Evolutionary conservation across 1,140 invertebrate species (phyloP), one percentile per base, ranked within the genome.

Genomic region (Chelonus insularis): DNA sequence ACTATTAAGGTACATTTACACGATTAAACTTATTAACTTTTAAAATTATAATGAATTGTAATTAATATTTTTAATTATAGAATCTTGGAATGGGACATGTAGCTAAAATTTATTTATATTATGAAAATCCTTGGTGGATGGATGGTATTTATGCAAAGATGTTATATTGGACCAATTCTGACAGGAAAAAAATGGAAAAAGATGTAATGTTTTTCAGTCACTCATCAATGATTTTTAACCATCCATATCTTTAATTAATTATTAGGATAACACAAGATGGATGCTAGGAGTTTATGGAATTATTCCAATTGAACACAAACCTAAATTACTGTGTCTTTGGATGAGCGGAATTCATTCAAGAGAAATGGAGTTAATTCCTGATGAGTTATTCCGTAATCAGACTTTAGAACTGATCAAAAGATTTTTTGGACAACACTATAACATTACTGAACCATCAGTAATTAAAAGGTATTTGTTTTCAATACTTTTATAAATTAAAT

Each of bases 91-190:
- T 85, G 74, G 86, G 86, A 12, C 81, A 76, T n/a, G 83, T 86
- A 0, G 79, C 85, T 60, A 88, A 88, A 75, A 87, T 95, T 57
- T 91, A 89, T 68, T 70, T 91, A 25, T 83, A 87, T 60, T 91
- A 87, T 66, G 73, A 83, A 0, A 70, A 79, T 14, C 77, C 82
- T 1, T 90, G 88, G 81, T 87, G 88, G 84, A 36, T 18, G 4
- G 25, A 34, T 2, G 36, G 16, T 14, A 74, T 70, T 5, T 37
- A 21, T 45, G 78, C 77, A 9, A 83, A 86, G 59, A 74, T 69
- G 34, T 76, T 85, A 11, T 59, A 85, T 4, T 87, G 85, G 85
- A 77, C 67, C 4, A 68, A 80, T 23, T 60, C 80, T n/a, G 83
- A 86, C 62, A 62, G 76, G 16, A 54, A 65, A 54, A 61, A 74